Base-by-base conservation (phyloP, 2,888 invertebrate species). In the Drosophila buzzatii region DNA sequence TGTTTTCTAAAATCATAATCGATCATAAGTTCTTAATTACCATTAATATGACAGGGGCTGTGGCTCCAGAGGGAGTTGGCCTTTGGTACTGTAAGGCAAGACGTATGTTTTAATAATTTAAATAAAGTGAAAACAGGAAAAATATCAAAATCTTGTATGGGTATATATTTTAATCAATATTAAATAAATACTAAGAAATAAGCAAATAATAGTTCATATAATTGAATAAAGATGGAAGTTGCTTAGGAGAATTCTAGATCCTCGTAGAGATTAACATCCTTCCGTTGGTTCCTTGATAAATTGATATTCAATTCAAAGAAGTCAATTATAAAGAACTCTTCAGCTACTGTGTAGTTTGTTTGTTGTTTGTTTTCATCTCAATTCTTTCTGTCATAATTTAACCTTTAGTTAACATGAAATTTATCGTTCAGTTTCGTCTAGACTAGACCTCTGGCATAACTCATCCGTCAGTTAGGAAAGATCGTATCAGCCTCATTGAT, bases 21-120 rank as follows among this genome's bases (percentile, higher is more conserved):
- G 83, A 82, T 83, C 83, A 83, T 82, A 82, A 83, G 76, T 81
- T 83, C 67, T 71, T 83, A 82, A 81, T 82, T 82, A 56, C 66
- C 61, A 64, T 68, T 82, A 82, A 82, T 82, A 82, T 70, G 82
- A 83, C 70, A 64, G 9, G 59, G 16, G 41, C 14, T 37, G 33
- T 12, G 52, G 45, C 31, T 8, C 51, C 33, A 51, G 12, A 55
- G 53, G 47, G 61, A 51, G 27, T 49, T 7, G 7, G 9, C 14
- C 16, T 3, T 7, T 20, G 0, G 5, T 51, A 16, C 3, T 27
- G 9, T n/a, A 47, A 27, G 2, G 16, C 5, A 16, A 1, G 0
- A 47, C 6, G 14, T 16, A 16, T 5, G 14, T 37, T 14, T 14
- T 14, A 1, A 37, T 37, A 37, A 6, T 20, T 23, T 23, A 5